These are phyloP conservation scores for Drosophila obscura DNA, from an alignment of 1,140 invertebrate species.

Conservation along the genomic window DNA sequence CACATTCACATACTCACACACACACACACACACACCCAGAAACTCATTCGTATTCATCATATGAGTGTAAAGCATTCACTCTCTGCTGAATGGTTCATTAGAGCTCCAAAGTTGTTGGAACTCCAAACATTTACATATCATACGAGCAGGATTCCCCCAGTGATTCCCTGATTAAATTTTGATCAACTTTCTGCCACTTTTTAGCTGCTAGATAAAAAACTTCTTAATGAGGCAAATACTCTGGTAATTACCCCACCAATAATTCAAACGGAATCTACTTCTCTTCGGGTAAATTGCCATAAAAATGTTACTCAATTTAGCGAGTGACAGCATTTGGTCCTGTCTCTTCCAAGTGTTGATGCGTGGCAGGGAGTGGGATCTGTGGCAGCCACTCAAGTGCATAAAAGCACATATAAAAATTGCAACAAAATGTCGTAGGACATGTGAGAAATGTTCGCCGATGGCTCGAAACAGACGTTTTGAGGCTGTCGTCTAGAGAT, in stretches of 20 bases:
- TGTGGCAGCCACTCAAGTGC: constrained; percentile 41
- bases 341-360: constrained; percentile 50
- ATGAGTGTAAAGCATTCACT: constrained; percentile 27
- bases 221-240: constrained; percentile 35
- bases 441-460: constrained; percentile 55
- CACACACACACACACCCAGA: neutral
- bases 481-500: constrained; percentile 60
- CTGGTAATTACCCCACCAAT: neutral
- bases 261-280: constrained; percentile 31
- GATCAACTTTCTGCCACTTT: constrained; percentile 34
- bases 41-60: neutral
- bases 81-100: constrained; percentile 66
- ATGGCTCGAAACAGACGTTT: constrained; percentile 71
- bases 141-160: no score
- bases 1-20: constrained; percentile 11
- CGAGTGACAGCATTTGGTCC: constrained; percentile 52
- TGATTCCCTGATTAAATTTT: constrained; percentile 49
- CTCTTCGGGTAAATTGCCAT: neutral
- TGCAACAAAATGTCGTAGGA: constrained; percentile 68
- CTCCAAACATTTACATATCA: constrained; percentile 42
- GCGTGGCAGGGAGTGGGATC: constrained; percentile 16
- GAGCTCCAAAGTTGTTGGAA: constrained; percentile 36
- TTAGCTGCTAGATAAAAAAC: neutral
- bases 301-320: constrained; percentile 65
- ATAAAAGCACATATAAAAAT: constrained; percentile 69